Base-by-base conservation (phyloP, 2,797 vertebrate species). In the Lepilemur ruficaudatus region DNA sequence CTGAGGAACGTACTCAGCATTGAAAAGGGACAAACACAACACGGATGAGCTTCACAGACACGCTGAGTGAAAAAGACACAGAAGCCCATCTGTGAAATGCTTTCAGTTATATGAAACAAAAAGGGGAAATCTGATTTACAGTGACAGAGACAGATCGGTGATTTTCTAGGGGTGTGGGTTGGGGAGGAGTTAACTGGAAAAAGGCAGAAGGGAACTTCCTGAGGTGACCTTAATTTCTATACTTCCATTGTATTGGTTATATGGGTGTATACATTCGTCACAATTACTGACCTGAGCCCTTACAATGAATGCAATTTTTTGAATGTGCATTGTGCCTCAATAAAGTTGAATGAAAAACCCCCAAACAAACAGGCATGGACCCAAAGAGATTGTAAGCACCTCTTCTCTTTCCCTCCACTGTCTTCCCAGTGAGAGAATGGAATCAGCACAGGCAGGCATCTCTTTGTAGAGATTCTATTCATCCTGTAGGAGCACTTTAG, bases 361-460 rank as follows among this genome's bases (percentile, higher is more conserved):
- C 23, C n/a, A 50, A 48, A 25, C 18, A 84, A 65, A 46, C 55
- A 80, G 61, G 46, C 20, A 55, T 3, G n/a, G 43, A 28, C 41
- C 7, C 18, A 23, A 1, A 35, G 23, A 38, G n/a, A 38, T 30
- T 25, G 1, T 10, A 57, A 83, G 41, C 5, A 41, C 55, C 25
- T 50, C 43, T 35, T 7, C 12, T 30, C n/a, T 38, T 55, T 48
- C 7, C 22, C 13, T 25, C 41, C 9, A 4, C 38, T n/a, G 28
- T 73, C 70, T 78, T 80, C 32, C 38, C 93, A 35, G 41, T 8
- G 43, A 86, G n/a, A 46, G 35, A 82, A 28, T 55, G 46, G 76
- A n/a, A 6, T 76, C 50, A 1, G 57, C 38, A 3, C 23, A 61
- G 13, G 23, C 14, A 9, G 4, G 0, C 1, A 2, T 61, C 35